A percentile compares a stretch with the other conserved stretches of the same genome.
phyloP scores from a whole-genome alignment of 2,113 vertebrate genomes.

The Falco punctatus region DNA sequence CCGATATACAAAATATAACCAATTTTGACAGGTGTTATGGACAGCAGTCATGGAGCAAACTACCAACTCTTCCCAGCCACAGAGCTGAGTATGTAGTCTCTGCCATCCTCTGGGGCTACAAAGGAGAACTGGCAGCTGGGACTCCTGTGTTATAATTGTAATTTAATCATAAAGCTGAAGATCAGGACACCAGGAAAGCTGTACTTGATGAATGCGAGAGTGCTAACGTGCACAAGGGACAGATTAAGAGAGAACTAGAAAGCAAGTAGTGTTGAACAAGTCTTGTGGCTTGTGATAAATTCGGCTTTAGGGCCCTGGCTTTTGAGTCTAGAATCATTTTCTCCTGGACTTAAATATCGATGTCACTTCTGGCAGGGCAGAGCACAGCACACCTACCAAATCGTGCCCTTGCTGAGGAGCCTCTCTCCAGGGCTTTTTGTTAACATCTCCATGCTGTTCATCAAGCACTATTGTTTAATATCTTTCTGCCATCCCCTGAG shows the following conservation, averaged over 20 bases:
- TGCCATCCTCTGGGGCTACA: not conserved
- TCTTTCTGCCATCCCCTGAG: not conserved
- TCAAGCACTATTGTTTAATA: not conserved
- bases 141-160: not conserved
- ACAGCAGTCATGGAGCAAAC: not conserved
- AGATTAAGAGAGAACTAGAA: not conserved
- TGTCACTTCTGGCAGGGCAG: not conserved
- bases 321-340: not conserved
- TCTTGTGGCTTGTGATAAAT: not conserved
- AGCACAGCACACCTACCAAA: not conserved
- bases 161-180: not conserved
- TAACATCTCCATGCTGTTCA: not conserved
- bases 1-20: not conserved
- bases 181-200: not conserved
- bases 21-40: not conserved
- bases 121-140: not conserved
- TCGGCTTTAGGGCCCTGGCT: not conserved
- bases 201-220: not conserved
- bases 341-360: not conserved
- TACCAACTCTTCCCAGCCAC: not conserved
- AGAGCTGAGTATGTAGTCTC: not conserved
- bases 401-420: not conserved
- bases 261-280: not conserved
- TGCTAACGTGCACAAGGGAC: not conserved
- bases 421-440: not conserved